Percentiles rank a stretch among this genome's conserved stretches.
phyloP scores from a whole-genome alignment of 2,113 vertebrate genomes.

The Odocoileus virginianus region DNA sequence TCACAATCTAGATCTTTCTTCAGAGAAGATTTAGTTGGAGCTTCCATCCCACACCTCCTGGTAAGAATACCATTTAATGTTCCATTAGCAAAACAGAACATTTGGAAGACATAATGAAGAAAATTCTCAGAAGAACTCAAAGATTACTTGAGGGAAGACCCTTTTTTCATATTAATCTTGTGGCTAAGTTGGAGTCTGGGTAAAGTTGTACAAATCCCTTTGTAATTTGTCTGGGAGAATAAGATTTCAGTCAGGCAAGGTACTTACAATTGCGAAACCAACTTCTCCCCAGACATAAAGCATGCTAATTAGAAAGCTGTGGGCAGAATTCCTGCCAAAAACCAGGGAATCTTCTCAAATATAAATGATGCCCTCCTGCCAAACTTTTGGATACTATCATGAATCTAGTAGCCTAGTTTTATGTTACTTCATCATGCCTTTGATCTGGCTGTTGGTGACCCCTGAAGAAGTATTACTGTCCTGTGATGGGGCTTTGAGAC shows the following conservation, averaged over 20 bases:
- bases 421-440: slow-evolving; percentile 69
- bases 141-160: slow-evolving; percentile 17
- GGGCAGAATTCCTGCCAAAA: slow-evolving; percentile 66
- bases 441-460: slow-evolving; percentile 62
- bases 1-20: slow-evolving; percentile 66
- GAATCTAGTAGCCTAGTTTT: slow-evolving; percentile 72
- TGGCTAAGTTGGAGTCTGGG: slow-evolving; percentile 31
- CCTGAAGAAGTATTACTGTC: slow-evolving; percentile 35
- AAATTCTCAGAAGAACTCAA: slow-evolving; percentile 52
- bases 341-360: slow-evolving; percentile 76
- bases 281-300: slow-evolving; percentile 69
- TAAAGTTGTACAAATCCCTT: slow-evolving; percentile 57
- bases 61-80: slow-evolving; percentile 64
- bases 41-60: slow-evolving; percentile 47
- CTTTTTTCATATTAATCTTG: slow-evolving; percentile 57
- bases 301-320: slow-evolving; percentile 66
- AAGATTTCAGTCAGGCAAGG: slow-evolving; percentile 53
- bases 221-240: slow-evolving; percentile 68
- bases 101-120: slow-evolving; percentile 70
- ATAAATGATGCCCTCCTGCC: slow-evolving; percentile 74
- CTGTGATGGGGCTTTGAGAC: slow-evolving; percentile 6
- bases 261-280: slow-evolving; percentile 51
- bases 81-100: slow-evolving; percentile 70
- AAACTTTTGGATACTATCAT: slow-evolving; percentile 67
- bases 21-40: slow-evolving; percentile 64